phyloP scores from a whole-genome alignment of 2,797 vertebrate genomes.

The Sebastes baramenuke region DNA sequence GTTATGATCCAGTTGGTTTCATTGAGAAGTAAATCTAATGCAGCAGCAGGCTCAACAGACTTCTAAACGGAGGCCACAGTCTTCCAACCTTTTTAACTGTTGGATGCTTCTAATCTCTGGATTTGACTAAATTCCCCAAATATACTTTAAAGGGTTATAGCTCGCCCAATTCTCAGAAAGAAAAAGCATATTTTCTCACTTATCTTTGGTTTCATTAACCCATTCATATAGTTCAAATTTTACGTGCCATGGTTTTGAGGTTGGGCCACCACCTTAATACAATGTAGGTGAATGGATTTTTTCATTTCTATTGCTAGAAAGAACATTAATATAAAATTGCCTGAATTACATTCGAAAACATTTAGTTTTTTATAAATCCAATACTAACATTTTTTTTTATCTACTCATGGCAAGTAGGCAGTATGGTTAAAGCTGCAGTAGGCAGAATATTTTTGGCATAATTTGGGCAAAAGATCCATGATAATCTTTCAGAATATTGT shows the following conservation, averaged over 20 bases:
- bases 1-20: constrained; percentile 46
- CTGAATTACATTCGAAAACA: not conserved
- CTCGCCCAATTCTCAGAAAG: not conserved
- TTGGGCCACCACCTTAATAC: not conserved
- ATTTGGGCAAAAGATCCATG: no score
- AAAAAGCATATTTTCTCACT: not conserved
- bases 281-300: not conserved
- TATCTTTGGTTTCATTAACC: not conserved
- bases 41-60: not conserved
- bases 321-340: not conserved
- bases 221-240: not conserved
- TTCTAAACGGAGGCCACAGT: not conserved
- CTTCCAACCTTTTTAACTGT: not conserved
- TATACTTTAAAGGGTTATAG: not conserved
- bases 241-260: not conserved
- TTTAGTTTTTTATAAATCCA: not conserved
- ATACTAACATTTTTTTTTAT: not conserved
- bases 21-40: constrained; percentile 46
- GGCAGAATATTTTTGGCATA: no score
- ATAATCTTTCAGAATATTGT: no score
- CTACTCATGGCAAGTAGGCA: not conserved
- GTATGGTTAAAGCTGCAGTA: not conserved
- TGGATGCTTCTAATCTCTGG: not conserved
- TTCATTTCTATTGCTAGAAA: not conserved
- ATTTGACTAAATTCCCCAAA: not conserved